These are phyloP conservation scores for Petromus typicus DNA, from an alignment of 2,113 vertebrate species.

Conservation along the genomic window DNA sequence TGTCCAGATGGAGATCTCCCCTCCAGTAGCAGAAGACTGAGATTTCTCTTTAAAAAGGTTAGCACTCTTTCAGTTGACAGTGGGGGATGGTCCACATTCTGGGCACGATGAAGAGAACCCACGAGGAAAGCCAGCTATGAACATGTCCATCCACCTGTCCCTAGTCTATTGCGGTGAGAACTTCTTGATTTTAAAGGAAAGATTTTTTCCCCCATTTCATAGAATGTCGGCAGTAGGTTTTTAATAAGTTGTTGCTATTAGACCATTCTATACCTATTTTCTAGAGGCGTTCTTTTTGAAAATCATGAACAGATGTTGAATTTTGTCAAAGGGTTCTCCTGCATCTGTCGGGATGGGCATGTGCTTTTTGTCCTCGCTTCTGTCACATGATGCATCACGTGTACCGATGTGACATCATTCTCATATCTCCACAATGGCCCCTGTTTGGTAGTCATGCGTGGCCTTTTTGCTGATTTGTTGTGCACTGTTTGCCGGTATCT, in stretches of 20 bases:
- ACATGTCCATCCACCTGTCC: neutral
- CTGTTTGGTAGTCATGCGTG: too few species aligned
- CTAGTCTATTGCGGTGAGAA: neutral
- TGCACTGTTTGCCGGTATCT: too few species aligned
- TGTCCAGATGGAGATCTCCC: neutral
- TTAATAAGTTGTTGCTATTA: neutral
- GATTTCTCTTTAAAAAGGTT: neutral
- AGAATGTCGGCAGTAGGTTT: neutral
- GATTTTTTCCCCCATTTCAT: neutral
- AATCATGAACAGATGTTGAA: too few species aligned
- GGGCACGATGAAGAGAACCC: neutral
- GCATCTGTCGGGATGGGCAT: too few species aligned
- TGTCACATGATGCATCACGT: too few species aligned
- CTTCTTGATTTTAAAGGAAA: neutral
- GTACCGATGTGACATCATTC: too few species aligned
- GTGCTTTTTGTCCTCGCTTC: too few species aligned
- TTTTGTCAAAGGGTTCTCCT: too few species aligned
- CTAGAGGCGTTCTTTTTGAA: neutral
- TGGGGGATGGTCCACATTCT: neutral
- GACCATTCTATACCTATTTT: neutral
- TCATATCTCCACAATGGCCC: too few species aligned
- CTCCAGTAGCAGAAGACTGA: neutral
- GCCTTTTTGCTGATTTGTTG: too few species aligned
- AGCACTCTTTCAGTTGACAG: neutral
- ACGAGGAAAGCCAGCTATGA: neutral